Percentiles rank a stretch among this genome's conserved stretches.
Conservation (phyloP, 1,140 invertebrate species). For the Meloidogyne hapla region DNA sequence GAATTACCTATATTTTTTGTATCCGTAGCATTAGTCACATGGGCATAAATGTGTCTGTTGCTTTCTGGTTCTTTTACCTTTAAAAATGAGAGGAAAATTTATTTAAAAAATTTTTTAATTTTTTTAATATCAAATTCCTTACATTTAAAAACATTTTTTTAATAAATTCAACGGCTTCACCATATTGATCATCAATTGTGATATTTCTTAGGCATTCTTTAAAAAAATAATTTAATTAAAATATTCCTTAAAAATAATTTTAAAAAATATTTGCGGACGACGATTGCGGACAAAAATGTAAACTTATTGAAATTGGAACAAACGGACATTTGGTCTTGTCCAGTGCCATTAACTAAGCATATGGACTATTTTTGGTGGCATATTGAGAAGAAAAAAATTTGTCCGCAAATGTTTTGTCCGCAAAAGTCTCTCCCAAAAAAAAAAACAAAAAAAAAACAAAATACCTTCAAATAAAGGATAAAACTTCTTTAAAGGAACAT, state of each 20-base stretch:
- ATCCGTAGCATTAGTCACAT: slow-evolving; percentile 51
- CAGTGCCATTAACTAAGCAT: too few relatives aligned
- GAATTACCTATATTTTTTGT: slow-evolving; percentile 43
- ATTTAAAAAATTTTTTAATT: not conserved
- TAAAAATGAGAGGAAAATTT: not conserved
- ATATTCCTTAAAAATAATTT: slow-evolving; percentile 12
- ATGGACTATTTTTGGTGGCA: too few relatives aligned
- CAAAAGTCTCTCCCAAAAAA: too few relatives aligned
- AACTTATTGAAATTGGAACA: too few relatives aligned
- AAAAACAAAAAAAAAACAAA: not conserved
- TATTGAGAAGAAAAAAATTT: too few relatives aligned
- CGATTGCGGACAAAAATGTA: too few relatives aligned
- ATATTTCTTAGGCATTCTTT: slow-evolving; percentile 36
- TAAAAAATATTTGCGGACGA: not conserved
- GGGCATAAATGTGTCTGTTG: slow-evolving; percentile 40
- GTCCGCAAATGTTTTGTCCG: too few relatives aligned
- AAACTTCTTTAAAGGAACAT: slow-evolving; percentile 42
- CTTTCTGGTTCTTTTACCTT: slow-evolving; percentile 31
- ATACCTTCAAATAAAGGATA: slow-evolving; percentile 44
- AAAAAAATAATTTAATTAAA: slow-evolving; percentile 12
- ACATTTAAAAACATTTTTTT: slow-evolving; percentile 35
- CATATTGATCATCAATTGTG: slow-evolving; percentile 17
- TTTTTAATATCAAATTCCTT: too few relatives aligned
- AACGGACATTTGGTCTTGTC: too few relatives aligned
- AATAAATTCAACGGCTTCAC: slow-evolving; percentile 30